Percentiles rank a stretch among this genome's conserved stretches.
phyloP scores from a whole-genome alignment of 2,797 vertebrate genomes.

The Mus spretus region DNA sequence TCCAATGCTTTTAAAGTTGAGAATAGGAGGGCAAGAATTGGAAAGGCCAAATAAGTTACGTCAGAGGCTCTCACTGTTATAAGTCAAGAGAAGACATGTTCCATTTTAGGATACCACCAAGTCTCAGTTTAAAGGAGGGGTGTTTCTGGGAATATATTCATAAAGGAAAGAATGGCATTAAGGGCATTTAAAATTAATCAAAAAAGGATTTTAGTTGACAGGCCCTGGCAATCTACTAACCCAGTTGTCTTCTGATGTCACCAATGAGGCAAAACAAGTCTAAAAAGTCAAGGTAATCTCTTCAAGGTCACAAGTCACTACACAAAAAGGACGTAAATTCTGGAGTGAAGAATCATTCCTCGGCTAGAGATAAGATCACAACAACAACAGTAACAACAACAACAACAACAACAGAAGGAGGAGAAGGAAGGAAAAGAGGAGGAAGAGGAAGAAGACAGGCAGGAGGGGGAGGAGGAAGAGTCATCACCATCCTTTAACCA shows the following conservation, averaged over 20 bases:
- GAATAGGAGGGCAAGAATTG: background rate
- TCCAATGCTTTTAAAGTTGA: background rate
- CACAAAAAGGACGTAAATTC: conserved; percentile 28
- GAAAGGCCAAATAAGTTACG: background rate
- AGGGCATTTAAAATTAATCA: background rate
- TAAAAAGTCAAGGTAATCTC: background rate
- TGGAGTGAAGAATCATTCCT: background rate
- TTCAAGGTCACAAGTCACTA: conserved; percentile 9
- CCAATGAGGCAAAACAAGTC: background rate
- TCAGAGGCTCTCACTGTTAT: background rate
- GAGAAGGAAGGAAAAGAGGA: background rate
- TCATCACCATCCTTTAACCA: background rate
- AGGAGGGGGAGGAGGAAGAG: too few relatives aligned
- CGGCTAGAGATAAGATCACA: background rate
- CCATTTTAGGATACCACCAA: background rate
- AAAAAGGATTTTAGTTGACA: background rate
- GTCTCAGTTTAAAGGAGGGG: conserved; percentile 17
- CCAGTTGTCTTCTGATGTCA: background rate
- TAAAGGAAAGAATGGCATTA: conserved; percentile 4
- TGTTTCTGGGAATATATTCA: background rate
- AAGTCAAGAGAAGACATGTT: background rate
- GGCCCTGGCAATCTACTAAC: background rate
- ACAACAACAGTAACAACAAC: too few relatives aligned
- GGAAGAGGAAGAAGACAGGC: background rate
- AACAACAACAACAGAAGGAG: background rate